Conservation (phyloP, 2,113 vertebrate genomes). For the Brachypteracias leptosomus region DNA sequence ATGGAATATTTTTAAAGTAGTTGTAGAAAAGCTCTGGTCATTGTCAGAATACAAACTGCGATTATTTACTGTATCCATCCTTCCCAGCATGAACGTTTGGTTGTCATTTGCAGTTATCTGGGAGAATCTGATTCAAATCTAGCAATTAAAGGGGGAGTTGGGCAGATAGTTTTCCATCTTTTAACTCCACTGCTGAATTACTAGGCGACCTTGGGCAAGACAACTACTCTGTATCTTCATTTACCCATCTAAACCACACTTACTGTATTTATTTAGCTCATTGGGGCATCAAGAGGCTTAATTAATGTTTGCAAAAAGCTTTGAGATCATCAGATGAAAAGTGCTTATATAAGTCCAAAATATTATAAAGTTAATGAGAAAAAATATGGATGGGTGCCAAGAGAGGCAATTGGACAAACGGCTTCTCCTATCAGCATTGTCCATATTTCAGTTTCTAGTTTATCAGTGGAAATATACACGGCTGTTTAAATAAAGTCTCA, state of each 20-base stretch:
- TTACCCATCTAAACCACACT: slow-evolving; percentile 24
- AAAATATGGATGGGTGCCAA: not conserved
- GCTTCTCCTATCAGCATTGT: slow-evolving; percentile 46
- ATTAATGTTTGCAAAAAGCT: slow-evolving; percentile 64
- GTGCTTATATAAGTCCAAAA: slow-evolving; percentile 27
- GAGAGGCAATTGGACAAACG: not conserved
- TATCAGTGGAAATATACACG: not conserved
- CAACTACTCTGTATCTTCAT: slow-evolving; percentile 7
- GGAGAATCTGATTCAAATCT: not conserved
- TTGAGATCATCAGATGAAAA: slow-evolving; percentile 56
- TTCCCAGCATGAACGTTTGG: not conserved
- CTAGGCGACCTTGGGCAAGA: slow-evolving; percentile 31
- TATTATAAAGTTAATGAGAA: slow-evolving; percentile 6
- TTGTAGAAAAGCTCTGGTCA: not conserved
- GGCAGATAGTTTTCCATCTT: not conserved
- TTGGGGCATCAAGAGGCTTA: slow-evolving; percentile 50
- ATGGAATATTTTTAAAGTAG: not conserved
- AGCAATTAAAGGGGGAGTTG: not conserved
- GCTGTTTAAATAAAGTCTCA: slow-evolving; percentile 56
- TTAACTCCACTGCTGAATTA: not conserved
- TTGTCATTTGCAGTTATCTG: not conserved
- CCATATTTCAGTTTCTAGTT: slow-evolving; percentile 45
- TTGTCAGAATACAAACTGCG: not conserved
- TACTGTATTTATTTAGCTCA: slow-evolving; percentile 53
- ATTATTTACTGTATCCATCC: not conserved